Base-by-base conservation (phyloP, 2,888 invertebrate species). In the Drosophila mimica region DNA sequence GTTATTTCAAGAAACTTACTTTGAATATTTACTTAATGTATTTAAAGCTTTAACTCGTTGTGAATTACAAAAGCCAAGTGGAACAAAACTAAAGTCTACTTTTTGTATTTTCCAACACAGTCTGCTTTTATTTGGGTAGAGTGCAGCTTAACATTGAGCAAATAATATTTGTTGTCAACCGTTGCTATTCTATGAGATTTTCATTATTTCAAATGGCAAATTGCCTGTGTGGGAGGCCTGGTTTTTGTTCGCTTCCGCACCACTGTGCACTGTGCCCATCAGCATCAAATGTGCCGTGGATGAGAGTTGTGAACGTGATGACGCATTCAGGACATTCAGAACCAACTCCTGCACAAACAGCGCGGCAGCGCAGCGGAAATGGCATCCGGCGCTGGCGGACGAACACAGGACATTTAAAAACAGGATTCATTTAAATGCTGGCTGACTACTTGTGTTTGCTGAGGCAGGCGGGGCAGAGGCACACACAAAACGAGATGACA, bases 371-470 rank as follows among this genome's bases (percentile, higher is more conserved):
- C 61, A 36, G 53, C 76, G 71, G 78, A 80, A 80, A 69, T 80
- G 60, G 54, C 56, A 49, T 48, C 67, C 43, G 65, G 38, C 59
- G 38, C 59, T 58, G 51, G 38, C 51, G 48, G 34, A 25, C 38
- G 30, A 34, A 38, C 25, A 36, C 30, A 58, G 43, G 30, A 79
- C 76, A 80, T 81, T 81, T 69, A 60, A 80, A 69, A 74, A 69
- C 66, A 69, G 81, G 63, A 80, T 78, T 71, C 63, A 81, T 81
- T 81, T 81, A 78, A 81, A 80, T 80, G 79, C 78, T 57, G 49
- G 51, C 74, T 59, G 70, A 56, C 70, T 63, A 64, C 58, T 82
- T 68, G 67, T 69, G 66, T 76, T 82, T 76, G 66, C 49, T 53
- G 61, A 71, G 28, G 57, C 40, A 60, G 57, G n/a, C 36, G 36